Conservation (phyloP, 2,797 vertebrate species). For the Takifugu ocellatus region DNA sequence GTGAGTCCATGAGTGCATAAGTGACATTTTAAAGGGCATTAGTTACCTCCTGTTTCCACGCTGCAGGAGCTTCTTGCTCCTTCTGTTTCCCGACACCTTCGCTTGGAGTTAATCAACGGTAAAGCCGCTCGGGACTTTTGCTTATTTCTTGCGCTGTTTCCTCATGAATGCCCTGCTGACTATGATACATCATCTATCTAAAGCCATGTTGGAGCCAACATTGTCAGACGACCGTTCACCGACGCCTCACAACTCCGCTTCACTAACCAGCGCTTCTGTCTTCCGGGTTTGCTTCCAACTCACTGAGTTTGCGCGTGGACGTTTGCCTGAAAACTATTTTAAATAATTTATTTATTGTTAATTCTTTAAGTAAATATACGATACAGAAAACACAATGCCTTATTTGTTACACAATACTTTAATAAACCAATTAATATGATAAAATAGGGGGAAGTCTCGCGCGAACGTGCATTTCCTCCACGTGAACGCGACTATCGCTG, state of each 20-base stretch:
- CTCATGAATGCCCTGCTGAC: conserved; percentile 37
- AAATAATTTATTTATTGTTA: too few relatives aligned
- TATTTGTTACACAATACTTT: too few relatives aligned
- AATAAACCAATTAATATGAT: too few relatives aligned
- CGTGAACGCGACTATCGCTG: not conserved
- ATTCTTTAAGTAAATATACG: too few relatives aligned
- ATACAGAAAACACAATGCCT: too few relatives aligned
- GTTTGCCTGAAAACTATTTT: too few relatives aligned
- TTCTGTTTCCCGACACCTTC: conserved; percentile 4
- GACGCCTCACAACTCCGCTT: too few relatives aligned
- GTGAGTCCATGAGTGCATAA: too few relatives aligned
- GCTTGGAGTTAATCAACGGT: not conserved
- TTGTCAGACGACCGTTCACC: not conserved
- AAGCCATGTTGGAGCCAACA: not conserved
- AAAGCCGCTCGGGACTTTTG: conserved; percentile 22
- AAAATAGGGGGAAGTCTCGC: too few relatives aligned
- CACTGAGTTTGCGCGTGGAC: conserved; percentile 41
- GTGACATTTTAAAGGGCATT: too few relatives aligned
- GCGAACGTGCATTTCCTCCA: not conserved
- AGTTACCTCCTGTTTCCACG: conserved; percentile 16
- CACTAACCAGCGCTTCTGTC: not conserved
- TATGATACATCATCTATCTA: not conserved
- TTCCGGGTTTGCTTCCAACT: conserved; percentile 44
- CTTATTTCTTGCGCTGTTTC: conserved; percentile 60
- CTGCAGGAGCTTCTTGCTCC: not conserved